A percentile compares a stretch with the other conserved stretches of the same genome.
phyloP scores from a whole-genome alignment of 2,113 vertebrate species.

The Chiloscyllium plagiosum region DNA sequence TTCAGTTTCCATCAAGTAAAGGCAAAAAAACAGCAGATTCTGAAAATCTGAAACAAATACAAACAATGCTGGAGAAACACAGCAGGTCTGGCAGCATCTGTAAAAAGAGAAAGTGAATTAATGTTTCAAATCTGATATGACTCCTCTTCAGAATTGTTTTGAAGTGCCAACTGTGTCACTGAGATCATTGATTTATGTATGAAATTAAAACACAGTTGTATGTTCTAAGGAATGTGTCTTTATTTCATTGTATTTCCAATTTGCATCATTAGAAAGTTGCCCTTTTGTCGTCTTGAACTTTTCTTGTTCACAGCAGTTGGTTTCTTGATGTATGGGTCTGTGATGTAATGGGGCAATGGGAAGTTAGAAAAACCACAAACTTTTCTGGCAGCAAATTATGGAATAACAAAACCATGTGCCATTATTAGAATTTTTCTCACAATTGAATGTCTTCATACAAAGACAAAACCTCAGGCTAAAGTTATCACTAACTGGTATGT shows the following conservation, averaged over 20 bases:
- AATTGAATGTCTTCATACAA: background rate
- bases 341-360: background rate
- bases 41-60: too few relatives aligned
- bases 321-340: background rate
- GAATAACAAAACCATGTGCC: background rate
- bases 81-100: too few relatives aligned
- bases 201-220: background rate
- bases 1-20: too few relatives aligned
- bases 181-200: background rate
- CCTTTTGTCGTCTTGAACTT: background rate
- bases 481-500: background rate
- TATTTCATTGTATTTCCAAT: background rate
- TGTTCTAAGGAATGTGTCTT: background rate
- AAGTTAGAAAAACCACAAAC: background rate
- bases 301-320: background rate
- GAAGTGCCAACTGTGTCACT: too few relatives aligned
- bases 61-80: too few relatives aligned
- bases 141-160: too few relatives aligned
- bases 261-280: background rate
- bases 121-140: too few relatives aligned
- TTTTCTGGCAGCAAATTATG: background rate
- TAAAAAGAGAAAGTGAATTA: too few relatives aligned
- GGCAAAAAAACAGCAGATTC: too few relatives aligned
- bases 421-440: background rate
- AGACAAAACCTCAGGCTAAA: background rate